phyloP scores from a whole-genome alignment of 1,140 invertebrate species.

The Lerema accius region DNA sequence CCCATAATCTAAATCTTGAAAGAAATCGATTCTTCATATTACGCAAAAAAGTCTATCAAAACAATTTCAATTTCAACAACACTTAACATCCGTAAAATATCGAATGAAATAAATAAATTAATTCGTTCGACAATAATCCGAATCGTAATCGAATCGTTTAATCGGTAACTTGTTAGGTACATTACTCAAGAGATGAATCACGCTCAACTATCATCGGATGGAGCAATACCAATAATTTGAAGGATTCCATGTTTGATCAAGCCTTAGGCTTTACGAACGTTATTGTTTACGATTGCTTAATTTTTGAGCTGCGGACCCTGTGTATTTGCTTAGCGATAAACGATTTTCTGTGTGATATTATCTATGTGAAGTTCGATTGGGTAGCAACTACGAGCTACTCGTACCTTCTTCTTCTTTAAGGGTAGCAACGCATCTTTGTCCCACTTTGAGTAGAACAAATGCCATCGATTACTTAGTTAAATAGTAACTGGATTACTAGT shows the following conservation, averaged over 20 bases:
- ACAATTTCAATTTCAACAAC: neutral
- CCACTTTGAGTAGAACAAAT: no score
- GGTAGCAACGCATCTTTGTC: no score
- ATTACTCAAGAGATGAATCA: conserved; percentile 46
- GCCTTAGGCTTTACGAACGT: conserved; percentile 26
- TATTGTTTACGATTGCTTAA: conserved; percentile 30
- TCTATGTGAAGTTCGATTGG: no score
- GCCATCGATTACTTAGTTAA: no score
- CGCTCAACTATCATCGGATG: conserved; percentile 48
- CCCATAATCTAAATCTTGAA: no score
- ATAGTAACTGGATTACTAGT: no score
- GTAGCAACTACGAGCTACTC: no score
- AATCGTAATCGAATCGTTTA: no score
- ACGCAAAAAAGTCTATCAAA: neutral
- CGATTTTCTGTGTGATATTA: no score
- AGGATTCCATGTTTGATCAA: conserved; percentile 47
- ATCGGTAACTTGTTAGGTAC: conserved; percentile 6
- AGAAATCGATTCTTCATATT: no score
- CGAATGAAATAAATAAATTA: neutral
- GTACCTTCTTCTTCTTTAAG: no score
- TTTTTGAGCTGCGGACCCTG: neutral
- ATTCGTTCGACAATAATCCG: conserved; percentile 7
- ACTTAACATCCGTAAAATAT: neutral
- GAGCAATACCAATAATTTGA: conserved; percentile 54
- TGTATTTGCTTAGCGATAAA: no score